Evolutionary conservation across 2,797 vertebrate genomes (phyloP).

Genomic region (Enteromius radiatus): DNA sequence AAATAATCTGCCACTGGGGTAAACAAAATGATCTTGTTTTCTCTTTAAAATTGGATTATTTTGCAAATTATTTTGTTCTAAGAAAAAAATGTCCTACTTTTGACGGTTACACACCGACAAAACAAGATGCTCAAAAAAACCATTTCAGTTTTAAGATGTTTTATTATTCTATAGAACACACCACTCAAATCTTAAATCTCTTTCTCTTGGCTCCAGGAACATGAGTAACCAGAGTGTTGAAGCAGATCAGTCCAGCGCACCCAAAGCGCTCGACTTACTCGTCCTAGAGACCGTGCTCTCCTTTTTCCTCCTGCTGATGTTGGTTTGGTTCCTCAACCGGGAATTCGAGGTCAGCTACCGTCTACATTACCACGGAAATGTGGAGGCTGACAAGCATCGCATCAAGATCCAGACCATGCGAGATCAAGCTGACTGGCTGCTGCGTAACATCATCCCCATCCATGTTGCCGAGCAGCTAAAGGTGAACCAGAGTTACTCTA

Average conservation of each 20-base stretch:
- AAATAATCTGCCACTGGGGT: too few species aligned
- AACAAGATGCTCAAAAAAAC: too few species aligned
- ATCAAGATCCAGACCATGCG: conserved; percentile 96
- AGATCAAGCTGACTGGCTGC: conserved; percentile 95
- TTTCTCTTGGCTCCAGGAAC: conserved; percentile 52
- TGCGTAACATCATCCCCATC: conserved; percentile 96
- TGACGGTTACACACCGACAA: too few species aligned
- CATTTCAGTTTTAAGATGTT: too few species aligned
- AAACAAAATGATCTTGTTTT: too few species aligned
- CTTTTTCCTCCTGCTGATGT: conserved; percentile 90
- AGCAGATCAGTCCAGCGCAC: conserved; percentile 15
- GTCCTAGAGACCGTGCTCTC: conserved; percentile 86
- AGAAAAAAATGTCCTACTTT: too few species aligned
- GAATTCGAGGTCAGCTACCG: conserved; percentile 98
- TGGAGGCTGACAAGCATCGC: conserved; percentile 95
- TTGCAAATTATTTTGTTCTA: too few species aligned
- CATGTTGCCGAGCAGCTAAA: conserved; percentile 97
- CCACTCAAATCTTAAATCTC: not conserved
- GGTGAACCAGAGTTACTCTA: conserved; percentile 98
- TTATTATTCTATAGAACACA: not conserved
- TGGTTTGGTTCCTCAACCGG: conserved; percentile 97
- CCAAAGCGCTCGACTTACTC: conserved; percentile 74
- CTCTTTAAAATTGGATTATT: too few species aligned
- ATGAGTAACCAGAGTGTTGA: conserved; percentile 64
- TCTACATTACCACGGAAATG: conserved; percentile 95